Evolutionary conservation across 2,888 invertebrate species (phyloP).

Genomic region (Hermodice carunculata): DNA sequence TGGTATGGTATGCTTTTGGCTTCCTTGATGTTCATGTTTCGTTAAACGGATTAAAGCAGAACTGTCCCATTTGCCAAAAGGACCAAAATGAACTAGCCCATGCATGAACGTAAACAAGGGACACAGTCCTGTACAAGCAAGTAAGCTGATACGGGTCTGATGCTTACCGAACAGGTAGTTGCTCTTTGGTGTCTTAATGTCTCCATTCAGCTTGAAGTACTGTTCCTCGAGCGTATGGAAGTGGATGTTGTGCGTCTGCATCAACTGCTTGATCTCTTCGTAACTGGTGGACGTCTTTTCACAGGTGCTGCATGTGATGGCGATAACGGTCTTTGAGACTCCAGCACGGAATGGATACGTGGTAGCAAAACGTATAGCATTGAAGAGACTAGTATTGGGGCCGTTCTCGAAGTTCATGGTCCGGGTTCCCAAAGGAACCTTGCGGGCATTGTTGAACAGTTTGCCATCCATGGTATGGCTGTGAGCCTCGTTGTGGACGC

Average conservation of each 20-base stretch:
- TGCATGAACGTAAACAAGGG: no score
- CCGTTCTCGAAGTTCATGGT: no score
- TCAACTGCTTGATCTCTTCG: neutral
- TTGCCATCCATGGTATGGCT: neutral
- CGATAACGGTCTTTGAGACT: neutral
- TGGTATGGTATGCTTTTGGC: no score
- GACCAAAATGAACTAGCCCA: no score
- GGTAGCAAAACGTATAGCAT: constrained; percentile 63
- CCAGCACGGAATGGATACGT: neutral
- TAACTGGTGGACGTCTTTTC: no score
- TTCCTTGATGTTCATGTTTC: no score
- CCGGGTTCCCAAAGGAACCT: no score
- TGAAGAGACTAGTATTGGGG: neutral
- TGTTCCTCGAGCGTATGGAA: neutral
- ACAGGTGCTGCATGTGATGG: neutral
- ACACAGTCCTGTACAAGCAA: no score
- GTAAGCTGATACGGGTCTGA: no score
- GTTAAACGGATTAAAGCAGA: no score
- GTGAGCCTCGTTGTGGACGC: neutral
- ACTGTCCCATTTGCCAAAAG: no score
- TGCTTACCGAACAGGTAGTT: constrained; percentile 43
- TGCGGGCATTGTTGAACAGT: neutral
- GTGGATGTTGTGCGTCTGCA: neutral
- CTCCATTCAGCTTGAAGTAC: constrained; percentile 2
- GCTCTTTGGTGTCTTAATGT: constrained; percentile 23